These are phyloP conservation scores for Prunella strophiata DNA, from an alignment of 2,797 vertebrate genomes.

Conservation along the genomic window DNA sequence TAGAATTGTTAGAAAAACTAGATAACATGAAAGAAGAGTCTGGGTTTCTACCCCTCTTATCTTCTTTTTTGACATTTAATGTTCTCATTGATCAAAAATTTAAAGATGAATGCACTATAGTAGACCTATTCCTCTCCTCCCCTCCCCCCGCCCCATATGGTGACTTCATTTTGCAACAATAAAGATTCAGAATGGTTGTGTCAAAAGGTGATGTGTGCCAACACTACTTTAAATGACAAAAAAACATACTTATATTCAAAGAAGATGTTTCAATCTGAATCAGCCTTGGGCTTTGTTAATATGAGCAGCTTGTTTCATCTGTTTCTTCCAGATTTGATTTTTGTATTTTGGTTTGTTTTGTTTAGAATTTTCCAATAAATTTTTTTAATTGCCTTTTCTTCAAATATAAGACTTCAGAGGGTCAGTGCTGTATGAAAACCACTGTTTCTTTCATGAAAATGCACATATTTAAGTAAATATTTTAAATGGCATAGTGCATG, in stretches of 20 bases:
- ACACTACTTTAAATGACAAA: constrained; percentile 39
- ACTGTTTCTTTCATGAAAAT: constrained; percentile 6
- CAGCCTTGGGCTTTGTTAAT: constrained; percentile 43
- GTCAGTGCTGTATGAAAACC: not conserved
- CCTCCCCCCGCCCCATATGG: not conserved
- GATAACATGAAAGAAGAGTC: constrained; percentile 39
- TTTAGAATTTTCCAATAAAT: constrained; percentile 59
- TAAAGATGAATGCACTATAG: constrained; percentile 67
- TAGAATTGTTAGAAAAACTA: constrained; percentile 72
- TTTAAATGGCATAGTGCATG: not conserved
- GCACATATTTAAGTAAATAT: not conserved
- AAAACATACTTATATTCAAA: constrained; percentile 14
- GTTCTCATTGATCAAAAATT: constrained; percentile 60
- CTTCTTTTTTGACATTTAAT: constrained; percentile 47
- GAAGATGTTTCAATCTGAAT: constrained; percentile 14
- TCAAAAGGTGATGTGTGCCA: constrained; percentile 59
- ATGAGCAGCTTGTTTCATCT: constrained; percentile 28
- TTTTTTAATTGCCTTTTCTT: constrained; percentile 41
- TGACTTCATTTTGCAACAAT: constrained; percentile 74
- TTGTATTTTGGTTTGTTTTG: constrained; percentile 30
- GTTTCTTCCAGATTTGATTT: constrained; percentile 35
- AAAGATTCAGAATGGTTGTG: constrained; percentile 69
- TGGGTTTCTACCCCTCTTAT: constrained; percentile 46
- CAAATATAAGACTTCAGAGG: constrained; percentile 27
- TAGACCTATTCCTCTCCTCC: constrained; percentile 23